Base-by-base conservation (phyloP, 2,888 invertebrate species). In the Phaonia tiefii region DNA sequence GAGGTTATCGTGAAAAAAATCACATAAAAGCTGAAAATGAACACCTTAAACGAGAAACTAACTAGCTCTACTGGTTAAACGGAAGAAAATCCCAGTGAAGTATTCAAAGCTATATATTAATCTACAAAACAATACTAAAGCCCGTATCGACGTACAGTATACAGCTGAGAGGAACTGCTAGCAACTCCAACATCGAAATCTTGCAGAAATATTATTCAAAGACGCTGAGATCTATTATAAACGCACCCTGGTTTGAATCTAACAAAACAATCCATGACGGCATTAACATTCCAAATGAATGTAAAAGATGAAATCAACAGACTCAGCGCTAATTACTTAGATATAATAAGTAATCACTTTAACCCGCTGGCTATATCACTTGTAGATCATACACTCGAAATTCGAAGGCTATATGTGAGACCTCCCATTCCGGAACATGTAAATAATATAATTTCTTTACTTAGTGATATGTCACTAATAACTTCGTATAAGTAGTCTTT, bases 81-180 rank as follows among this genome's bases (percentile, higher is more conserved):
- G 63, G 8, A 15, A 31, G n/a, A 3, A 58, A 20, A 37, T 54
- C 51, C 13, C 25, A 67, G 54, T 51, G 66, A 39, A 44, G 17
- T n/a, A 20, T 75, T 3, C 37, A 75, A 54, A 75, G 67, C 17
- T 67, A 67, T 39, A 26, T 75, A 7, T 15, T 37, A 39, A 11
- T 75, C 3, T 75, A 75, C 51, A 75, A 75, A 67, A 39, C 54
- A 4, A 74, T 74, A 22, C 22, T 74, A 11, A 65, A 65, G 42
- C 65, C 39, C 17, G 20, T 17, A 17, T 42, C 56, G 42, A 56
- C 71, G 1, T 72, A 72, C 37, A 66, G 20, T 1, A 72, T 56
- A 11, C 25, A 72, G 26, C 26, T 71, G 17, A 54, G 58, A 56
- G 66, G 72, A 26, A 77, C 77, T n/a, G 31, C 77, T 5, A 42